Evolutionary conservation across 1,140 invertebrate genomes (phyloP), one percentile per base, ranked within the genome.

Genomic region (Aleiodes sp.): DNA sequence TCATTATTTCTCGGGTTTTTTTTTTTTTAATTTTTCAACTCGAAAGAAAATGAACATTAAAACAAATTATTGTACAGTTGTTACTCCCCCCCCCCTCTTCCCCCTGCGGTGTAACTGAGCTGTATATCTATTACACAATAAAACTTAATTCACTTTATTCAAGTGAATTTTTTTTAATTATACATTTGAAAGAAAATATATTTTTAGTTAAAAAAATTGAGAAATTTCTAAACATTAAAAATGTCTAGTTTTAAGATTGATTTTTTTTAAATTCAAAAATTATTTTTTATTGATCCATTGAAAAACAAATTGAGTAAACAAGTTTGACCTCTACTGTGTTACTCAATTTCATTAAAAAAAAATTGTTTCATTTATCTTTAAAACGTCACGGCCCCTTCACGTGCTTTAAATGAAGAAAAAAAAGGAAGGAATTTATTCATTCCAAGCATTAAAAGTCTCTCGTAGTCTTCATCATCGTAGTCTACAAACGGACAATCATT

Each of bases 1-100:
- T 59, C 56, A 59, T 59, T 59, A 59, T 59, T 33, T 59, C 56
- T 59, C 56, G 26, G 28, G n/a, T n/a, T n/a, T n/a, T n/a, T n/a
- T n/a, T n/a, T n/a, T n/a, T n/a, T n/a, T n/a, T n/a, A n/a, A n/a
- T n/a, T n/a, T n/a, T 59, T 59, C n/a, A 59, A 59, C 29, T 59
- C 56, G 28, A 10, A n/a, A 6, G 14, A 26, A 31, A 59, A 59
- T 59, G 56, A 59, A n/a, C 56, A 59, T 59, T 59, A 31, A 24
- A 59, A 59, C 56, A 26, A 59, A 59, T 59, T 59, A 59, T 31
- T 59, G n/a, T n/a, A n/a, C 28, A n/a, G 28, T 14, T 31, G 21
- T n/a, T 21, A 24, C 46, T 24, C 46, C 19, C 46, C 43, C 43
- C 10, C 37, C n/a, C 41, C 41, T 21, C 19, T 21, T 21, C 43